phyloP scores from a whole-genome alignment of 1,140 invertebrate species.

The Bombus balteatus region DNA sequence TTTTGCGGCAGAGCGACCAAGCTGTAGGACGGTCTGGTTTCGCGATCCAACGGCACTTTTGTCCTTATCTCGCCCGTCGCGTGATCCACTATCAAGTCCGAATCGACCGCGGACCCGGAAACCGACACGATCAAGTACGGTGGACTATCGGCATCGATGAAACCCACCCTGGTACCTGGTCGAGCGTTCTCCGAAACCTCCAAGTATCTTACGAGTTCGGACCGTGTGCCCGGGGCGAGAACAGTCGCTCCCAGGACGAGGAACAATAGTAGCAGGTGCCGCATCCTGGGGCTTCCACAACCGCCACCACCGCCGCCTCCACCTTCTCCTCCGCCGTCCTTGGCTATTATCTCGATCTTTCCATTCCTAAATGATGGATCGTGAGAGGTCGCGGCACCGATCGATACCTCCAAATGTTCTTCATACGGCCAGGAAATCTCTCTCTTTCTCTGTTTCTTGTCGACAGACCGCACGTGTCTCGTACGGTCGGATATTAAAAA shows the following conservation, averaged over 20 bases:
- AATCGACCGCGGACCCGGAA: constrained; percentile 92
- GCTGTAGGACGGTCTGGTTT: constrained; percentile 92
- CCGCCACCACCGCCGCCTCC: constrained; percentile 62
- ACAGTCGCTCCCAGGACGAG: constrained; percentile 75
- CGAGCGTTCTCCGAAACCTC: constrained; percentile 93
- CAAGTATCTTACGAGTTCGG: constrained; percentile 90
- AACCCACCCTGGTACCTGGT: constrained; percentile 93
- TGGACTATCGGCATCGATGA: constrained; percentile 89
- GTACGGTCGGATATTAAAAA: neutral
- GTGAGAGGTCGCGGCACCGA: constrained; percentile 12
- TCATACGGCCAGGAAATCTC: constrained; percentile 1
- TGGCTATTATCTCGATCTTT: constrained; percentile 76
- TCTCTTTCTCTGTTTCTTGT: neutral
- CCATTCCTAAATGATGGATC: constrained; percentile 68
- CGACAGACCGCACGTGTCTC: neutral
- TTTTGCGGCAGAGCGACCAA: constrained; percentile 94
- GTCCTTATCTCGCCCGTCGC: constrained; percentile 96
- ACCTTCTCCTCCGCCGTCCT: constrained; percentile 62
- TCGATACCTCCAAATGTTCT: constrained; percentile 18
- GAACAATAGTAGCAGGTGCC: constrained; percentile 74
- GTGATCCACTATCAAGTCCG: constrained; percentile 93
- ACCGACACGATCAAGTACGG: constrained; percentile 95
- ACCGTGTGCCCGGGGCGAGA: constrained; percentile 73
- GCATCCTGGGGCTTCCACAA: constrained; percentile 75
- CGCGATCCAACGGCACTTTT: constrained; percentile 92